These are phyloP conservation scores for Melitaea cinxia DNA, from an alignment of 1,140 invertebrate species.

Conservation along the genomic window DNA sequence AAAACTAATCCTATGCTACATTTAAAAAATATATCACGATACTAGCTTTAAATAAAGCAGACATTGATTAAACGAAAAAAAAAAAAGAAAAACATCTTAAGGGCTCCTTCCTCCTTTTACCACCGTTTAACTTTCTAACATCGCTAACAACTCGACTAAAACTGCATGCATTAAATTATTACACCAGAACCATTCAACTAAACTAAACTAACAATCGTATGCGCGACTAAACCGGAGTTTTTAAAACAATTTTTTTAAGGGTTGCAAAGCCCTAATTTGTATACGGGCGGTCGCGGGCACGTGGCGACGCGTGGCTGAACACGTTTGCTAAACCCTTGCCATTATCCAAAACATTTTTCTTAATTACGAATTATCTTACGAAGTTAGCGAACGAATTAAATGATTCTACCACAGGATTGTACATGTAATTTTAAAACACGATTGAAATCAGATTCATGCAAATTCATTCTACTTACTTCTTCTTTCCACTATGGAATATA, in stretches of 20 bases:
- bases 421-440: too few species aligned
- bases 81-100: neutral
- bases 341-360: slow-evolving; percentile 5
- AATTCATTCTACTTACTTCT: too few species aligned
- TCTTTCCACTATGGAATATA: too few species aligned
- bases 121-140: neutral
- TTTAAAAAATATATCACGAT: neutral
- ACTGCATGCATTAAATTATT: slow-evolving; percentile 48
- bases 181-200: slow-evolving; percentile 37
- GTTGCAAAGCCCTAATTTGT: slow-evolving; percentile 63
- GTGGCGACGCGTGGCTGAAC: slow-evolving; percentile 53
- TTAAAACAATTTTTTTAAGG: slow-evolving; percentile 45
- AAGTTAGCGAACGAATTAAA: neutral
- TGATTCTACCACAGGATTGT: too few species aligned
- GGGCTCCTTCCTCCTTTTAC: neutral
- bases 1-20: too few species aligned
- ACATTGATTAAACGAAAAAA: neutral
- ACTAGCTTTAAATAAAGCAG: neutral
- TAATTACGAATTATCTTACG: neutral
- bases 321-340: slow-evolving; percentile 29
- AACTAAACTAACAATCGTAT: slow-evolving; percentile 69
- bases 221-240: slow-evolving; percentile 54
- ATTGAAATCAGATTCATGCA: too few species aligned
- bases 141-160: slow-evolving; percentile 7
- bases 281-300: slow-evolving; percentile 51